Conservation (phyloP, 1,140 invertebrate genomes). For the Heterodera carotae region DNA sequence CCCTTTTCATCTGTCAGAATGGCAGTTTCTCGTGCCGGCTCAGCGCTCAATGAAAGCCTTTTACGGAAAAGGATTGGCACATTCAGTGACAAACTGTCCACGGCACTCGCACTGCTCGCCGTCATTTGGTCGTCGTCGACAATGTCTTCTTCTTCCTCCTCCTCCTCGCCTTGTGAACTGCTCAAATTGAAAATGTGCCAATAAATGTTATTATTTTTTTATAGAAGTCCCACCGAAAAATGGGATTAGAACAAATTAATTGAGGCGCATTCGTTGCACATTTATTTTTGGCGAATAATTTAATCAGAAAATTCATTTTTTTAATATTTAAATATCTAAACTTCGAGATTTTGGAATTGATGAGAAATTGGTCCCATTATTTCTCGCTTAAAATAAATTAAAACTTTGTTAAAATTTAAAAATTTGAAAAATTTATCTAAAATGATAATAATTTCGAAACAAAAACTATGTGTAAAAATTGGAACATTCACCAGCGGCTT, state of each 20-base stretch:
- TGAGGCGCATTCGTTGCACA: too few relatives aligned
- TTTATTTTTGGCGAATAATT: neutral
- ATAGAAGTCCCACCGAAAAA: neutral
- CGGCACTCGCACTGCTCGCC: slow-evolving; percentile 30
- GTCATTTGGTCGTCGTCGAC: slow-evolving; percentile 3
- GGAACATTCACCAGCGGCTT: too few relatives aligned
- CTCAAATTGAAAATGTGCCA: too few relatives aligned
- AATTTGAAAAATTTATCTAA: too few relatives aligned
- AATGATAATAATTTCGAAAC: too few relatives aligned
- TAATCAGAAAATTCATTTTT: neutral
- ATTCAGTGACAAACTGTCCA: slow-evolving; percentile 22
- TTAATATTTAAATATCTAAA: neutral
- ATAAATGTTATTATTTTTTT: too few relatives aligned
- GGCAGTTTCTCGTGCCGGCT: slow-evolving; percentile 47
- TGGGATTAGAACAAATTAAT: neutral
- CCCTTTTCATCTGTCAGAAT: slow-evolving; percentile 49
- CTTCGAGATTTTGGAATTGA: too few relatives aligned
- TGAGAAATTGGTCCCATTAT: too few relatives aligned
- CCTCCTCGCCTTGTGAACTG: slow-evolving; percentile 41
- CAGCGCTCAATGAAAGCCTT: slow-evolving; percentile 19
- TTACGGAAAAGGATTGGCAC: slow-evolving; percentile 47
- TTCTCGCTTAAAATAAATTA: too few relatives aligned
- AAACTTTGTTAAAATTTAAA: too few relatives aligned
- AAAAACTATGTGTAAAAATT: too few relatives aligned
- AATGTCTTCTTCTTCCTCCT: slow-evolving; percentile 22